Base-by-base conservation (phyloP, 2,888 invertebrate species). In the Eucera pruinosa region DNA sequence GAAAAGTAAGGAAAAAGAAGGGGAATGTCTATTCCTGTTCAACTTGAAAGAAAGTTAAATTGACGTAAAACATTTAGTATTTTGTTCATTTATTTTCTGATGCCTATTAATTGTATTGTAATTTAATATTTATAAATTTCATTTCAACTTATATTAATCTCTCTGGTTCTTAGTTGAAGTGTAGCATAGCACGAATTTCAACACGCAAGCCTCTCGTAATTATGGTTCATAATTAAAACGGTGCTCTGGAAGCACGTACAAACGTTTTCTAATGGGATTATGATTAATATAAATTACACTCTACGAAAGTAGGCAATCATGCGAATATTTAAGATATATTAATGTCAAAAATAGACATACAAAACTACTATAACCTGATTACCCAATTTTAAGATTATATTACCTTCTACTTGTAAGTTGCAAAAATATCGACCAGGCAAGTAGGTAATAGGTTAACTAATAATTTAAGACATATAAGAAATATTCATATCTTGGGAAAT, bases 261-360 rank as follows among this genome's bases (percentile, higher is more conserved):
- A 15, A 41, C 39, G 15, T 41, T 15, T 41, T 41, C 39, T 41
- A 15, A 41, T 15, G 39, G 1, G 1, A 41, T 13, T 41, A 41
- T 15, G 9, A 41, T 41, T 41, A 41, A 41, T 15, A 41, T 13
- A 41, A 41, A 41, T 41, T 15, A 15, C 39, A 15, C 39, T 41
- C 39, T 1, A 15, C 9, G 39, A 41, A 41, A 41, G 39, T 41
- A 41, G 30, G 13, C 67, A 58, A n/a, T n/a, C 50, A 52, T 18
- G 7, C 25, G 4, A 25, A 57, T 57, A 15, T 7, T 41, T 3
- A 15, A 41, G 15, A 15, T 41, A 41, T 15, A 15, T 39, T 13
- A 15, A 20, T 23, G 1, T 33, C 23, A 23, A 20, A 39, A 54
- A 5, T 20, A 15, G 30, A n/a, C n/a, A n/a, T n/a, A n/a, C n/a